These are phyloP conservation scores for Magallana ariakensis DNA, from an alignment of 1,140 invertebrate genomes.

Conservation along the genomic window DNA sequence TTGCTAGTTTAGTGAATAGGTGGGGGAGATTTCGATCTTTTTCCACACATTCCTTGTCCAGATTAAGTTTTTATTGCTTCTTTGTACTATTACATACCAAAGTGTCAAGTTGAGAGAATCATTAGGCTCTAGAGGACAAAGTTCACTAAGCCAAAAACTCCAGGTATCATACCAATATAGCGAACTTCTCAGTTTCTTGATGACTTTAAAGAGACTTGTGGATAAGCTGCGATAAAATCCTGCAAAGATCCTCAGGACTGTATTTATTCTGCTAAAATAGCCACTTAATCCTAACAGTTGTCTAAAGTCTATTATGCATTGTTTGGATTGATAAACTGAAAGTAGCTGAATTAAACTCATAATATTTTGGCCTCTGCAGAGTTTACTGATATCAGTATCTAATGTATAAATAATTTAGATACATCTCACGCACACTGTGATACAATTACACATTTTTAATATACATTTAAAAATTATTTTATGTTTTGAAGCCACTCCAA, in stretches of 20 bases:
- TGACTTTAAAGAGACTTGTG: slow-evolving; percentile 17
- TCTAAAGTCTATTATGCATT: too few species aligned
- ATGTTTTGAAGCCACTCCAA: too few species aligned
- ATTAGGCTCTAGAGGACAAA: neutral
- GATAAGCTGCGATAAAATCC: neutral
- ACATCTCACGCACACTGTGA: too few species aligned
- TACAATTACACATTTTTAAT: too few species aligned
- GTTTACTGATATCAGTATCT: too few species aligned
- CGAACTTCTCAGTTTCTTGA: neutral
- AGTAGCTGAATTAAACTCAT: too few species aligned
- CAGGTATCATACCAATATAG: neutral
- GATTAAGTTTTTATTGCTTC: neutral
- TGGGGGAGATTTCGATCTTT: neutral
- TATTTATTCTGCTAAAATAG: neutral
- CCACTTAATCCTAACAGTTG: too few species aligned
- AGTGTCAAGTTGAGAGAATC: neutral
- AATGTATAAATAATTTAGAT: too few species aligned
- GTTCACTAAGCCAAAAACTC: slow-evolving; percentile 1
- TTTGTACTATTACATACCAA: neutral
- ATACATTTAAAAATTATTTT: too few species aligned
- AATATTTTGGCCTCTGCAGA: too few species aligned
- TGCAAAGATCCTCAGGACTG: neutral
- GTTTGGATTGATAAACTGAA: too few species aligned
- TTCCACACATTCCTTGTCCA: neutral
- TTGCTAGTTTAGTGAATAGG: neutral